Conservation (phyloP, 2,113 vertebrate species). For the Erinaceus europaeus region DNA sequence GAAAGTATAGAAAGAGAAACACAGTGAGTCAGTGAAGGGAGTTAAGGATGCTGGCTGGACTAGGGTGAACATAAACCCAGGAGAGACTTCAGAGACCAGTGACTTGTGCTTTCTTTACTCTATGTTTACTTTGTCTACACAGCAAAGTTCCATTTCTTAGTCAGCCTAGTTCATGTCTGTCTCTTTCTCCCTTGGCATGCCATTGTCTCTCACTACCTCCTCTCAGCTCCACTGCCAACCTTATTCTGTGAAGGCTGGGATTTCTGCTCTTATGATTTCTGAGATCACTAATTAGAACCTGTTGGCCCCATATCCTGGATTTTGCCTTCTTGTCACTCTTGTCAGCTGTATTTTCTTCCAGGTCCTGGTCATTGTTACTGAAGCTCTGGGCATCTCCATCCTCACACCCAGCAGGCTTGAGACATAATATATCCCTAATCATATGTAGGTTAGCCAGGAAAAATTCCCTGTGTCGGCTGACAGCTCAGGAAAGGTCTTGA, state of each 20-base stretch:
- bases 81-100: neutral
- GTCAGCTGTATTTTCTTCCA: neutral
- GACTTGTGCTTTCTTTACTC: neutral
- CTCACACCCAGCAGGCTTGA: conserved; percentile 5
- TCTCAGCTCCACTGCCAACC: neutral
- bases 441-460: neutral
- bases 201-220: neutral
- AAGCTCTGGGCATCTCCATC: neutral
- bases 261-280: neutral
- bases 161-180: neutral
- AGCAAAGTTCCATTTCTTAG: neutral
- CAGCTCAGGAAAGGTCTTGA: neutral
- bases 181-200: neutral
- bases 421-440: neutral
- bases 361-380: neutral
- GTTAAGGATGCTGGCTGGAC: neutral
- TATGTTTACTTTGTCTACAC: neutral
- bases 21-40: neutral
- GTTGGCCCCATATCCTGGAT: neutral
- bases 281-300: neutral
- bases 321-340: conserved; percentile 5
- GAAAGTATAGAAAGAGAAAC: neutral
- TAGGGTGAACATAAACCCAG: neutral
- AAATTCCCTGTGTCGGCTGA: neutral
- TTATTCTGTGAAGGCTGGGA: neutral